Percentiles rank a stretch among this genome's conserved stretches.
Conservation (phyloP, 53 echinoderm and acorn worm species). For the Paelopatides confundens region DNA sequence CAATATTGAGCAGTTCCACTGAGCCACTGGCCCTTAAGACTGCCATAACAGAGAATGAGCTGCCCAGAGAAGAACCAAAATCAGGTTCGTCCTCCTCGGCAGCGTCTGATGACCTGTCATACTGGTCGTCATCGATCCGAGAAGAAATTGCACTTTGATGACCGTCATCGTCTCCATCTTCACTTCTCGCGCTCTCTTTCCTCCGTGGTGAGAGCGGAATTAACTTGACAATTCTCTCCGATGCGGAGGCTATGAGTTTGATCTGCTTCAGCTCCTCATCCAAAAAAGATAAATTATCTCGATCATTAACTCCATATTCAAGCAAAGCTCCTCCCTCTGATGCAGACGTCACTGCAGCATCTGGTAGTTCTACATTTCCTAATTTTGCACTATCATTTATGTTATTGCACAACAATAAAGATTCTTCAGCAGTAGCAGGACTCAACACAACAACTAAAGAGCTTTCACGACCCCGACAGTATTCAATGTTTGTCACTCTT, state of each 20-base stretch:
- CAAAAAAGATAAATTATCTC: slow-evolving; percentile 13
- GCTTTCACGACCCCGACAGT: background rate
- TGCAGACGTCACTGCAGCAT: no score
- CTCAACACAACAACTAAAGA: slow-evolving; percentile 15
- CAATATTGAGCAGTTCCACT: slow-evolving; percentile 75
- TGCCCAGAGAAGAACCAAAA: slow-evolving; percentile 24
- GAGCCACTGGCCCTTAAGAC: slow-evolving; percentile 74
- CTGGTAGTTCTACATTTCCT: background rate
- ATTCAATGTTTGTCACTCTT: background rate
- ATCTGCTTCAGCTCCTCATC: slow-evolving; percentile 8
- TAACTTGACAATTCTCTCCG: background rate
- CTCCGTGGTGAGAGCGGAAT: slow-evolving; percentile 26
- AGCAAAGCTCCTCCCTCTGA: slow-evolving; percentile 14
- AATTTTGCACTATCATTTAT: slow-evolving; percentile 6
- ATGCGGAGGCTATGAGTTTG: slow-evolving; percentile 34
- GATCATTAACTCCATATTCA: background rate
- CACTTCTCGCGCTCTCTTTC: slow-evolving; percentile 28
- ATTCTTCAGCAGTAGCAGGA: background rate
- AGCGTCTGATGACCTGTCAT: slow-evolving; percentile 38
- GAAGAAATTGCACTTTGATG: slow-evolving; percentile 45
- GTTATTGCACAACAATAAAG: slow-evolving; percentile 25
- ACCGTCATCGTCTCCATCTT: slow-evolving; percentile 1
- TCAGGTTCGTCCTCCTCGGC: slow-evolving; percentile 72
- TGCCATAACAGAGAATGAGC: slow-evolving; percentile 58
- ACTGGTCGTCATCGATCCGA: slow-evolving; percentile 42